These are phyloP conservation scores for Coptodon bakossiorum DNA, from an alignment of 2,113 vertebrate species.

Conservation along the genomic window DNA sequence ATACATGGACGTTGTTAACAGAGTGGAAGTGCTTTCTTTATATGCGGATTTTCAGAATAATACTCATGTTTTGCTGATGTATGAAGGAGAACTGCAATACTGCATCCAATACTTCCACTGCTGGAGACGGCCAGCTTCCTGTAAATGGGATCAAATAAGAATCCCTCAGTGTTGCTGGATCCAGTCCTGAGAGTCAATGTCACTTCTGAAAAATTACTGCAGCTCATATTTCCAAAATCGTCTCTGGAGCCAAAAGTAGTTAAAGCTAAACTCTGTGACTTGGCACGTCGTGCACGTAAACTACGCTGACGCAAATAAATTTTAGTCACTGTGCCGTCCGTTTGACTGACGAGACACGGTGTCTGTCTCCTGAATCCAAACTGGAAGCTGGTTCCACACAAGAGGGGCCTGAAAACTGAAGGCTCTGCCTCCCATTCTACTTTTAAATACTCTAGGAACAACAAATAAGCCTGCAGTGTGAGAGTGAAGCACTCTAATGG, in stretches of 20 bases:
- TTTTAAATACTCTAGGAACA: not conserved
- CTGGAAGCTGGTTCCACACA: not conserved
- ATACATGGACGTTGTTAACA: not conserved
- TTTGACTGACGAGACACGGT: not conserved
- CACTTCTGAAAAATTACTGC: not conserved
- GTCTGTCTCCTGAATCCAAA: not conserved
- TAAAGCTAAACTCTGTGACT: not conserved
- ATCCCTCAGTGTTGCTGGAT: not conserved
- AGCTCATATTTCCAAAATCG: not conserved
- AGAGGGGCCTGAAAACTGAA: not conserved
- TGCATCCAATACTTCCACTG: not conserved
- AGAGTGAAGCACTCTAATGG: not conserved
- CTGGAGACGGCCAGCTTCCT: not conserved
- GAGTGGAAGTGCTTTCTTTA: not conserved
- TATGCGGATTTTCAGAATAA: not conserved
- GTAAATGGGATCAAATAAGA: not conserved
- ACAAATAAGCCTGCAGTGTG: not conserved
- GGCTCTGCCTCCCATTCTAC: not conserved
- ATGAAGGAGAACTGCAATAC: not conserved
- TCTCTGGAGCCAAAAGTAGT: not conserved
- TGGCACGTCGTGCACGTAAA: not conserved
- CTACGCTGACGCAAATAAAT: not conserved
- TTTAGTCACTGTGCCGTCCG: not conserved
- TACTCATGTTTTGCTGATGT: not conserved
- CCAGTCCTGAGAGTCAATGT: not conserved